Evolutionary conservation across 1,140 invertebrate genomes (phyloP), one percentile per base, ranked within the genome.

Genomic region (Aphis gossypii): DNA sequence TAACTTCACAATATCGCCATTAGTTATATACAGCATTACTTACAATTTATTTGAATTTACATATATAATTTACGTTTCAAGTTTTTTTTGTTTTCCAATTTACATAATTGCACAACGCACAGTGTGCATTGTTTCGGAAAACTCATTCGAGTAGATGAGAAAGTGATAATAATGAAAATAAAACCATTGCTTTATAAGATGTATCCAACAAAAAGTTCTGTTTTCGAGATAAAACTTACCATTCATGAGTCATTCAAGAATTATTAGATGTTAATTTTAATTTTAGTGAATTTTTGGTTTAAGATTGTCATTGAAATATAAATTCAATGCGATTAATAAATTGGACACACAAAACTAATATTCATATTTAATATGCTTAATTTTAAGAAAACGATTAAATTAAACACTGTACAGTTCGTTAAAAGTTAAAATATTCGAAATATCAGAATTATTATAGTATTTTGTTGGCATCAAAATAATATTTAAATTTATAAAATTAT

Each of bases 51-150:
- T 41, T 44, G 23, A 60, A 60, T 90, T 68, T 44, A 21, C 30
- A 90, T 68, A 20, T 76, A 76, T 76, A 68, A 76, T 44, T 91
- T 44, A 91, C 30, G 46, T 30, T 76, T 41, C 18, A 11, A 21
- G 5, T 46, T 51, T 82, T 92, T 44, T 82, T 51, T 76, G 30
- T 38, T 83, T 35, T 82, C n/a, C 20, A 83, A 92, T 92, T 83
- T 92, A 46, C 91, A 92, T 92, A 92, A 92, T 92, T 48, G 76
- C 9, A 20, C 68, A 46, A 48, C 91, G 35, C 35, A 51, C 8
- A 23, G 46, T 68, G n/a, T n/a, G 41, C 60, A 91, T 21, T 91
- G 60, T 82, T 92, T 92, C n/a, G n/a, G 25, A 91, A 91, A 82
- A 44, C 20, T 14, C 88, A 56, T 89, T 89, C 20, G 21, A 56